Conservation (phyloP, 1,140 invertebrate genomes). For the Atta texana region DNA sequence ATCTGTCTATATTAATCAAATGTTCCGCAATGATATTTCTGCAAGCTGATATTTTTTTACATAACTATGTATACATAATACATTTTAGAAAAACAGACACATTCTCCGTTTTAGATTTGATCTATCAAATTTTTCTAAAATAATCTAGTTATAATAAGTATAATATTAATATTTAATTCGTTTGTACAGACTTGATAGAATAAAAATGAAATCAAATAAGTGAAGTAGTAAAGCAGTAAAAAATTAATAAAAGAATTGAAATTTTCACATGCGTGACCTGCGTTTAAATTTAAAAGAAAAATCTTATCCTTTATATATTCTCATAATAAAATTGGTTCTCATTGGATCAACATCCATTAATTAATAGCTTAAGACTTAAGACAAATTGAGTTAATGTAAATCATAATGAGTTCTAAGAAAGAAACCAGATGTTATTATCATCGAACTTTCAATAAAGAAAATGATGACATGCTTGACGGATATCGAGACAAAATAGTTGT, state of each 20-base stretch:
- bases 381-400: not conserved
- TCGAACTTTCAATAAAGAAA: not conserved
- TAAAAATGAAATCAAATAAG: not conserved
- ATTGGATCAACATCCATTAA: not conserved
- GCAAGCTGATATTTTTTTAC: not conserved
- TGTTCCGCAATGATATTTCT: not conserved
- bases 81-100: not conserved
- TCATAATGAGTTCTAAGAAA: not conserved
- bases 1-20: constrained; percentile 1
- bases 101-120: not conserved
- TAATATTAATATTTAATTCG: not conserved
- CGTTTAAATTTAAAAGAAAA: not conserved
- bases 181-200: not conserved
- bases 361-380: not conserved
- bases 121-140: not conserved
- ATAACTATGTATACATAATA: not conserved
- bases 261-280: not conserved
- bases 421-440: not conserved
- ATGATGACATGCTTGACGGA: not conserved
- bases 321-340: not conserved
- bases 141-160: not conserved
- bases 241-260: not conserved
- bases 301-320: not conserved
- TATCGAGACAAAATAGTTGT: not conserved
- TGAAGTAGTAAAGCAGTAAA: not conserved